Evolutionary conservation across 2,797 vertebrate genomes (phyloP).

Genomic region (Monodelphis domestica): DNA sequence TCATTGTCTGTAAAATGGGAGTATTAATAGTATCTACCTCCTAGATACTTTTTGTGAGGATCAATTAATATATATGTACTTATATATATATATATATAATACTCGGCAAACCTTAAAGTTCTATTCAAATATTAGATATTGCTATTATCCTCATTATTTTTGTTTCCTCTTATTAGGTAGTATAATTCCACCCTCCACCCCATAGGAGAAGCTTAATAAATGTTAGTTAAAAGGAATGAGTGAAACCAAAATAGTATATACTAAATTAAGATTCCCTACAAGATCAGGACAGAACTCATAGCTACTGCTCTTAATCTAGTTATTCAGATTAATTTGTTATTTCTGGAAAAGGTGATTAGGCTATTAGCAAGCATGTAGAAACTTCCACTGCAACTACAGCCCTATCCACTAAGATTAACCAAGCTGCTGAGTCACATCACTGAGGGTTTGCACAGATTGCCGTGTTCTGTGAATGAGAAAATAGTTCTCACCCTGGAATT

Average conservation of each 20-base stretch:
- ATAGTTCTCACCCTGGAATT: neutral
- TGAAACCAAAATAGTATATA: neutral
- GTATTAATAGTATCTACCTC: neutral
- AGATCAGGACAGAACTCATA: neutral
- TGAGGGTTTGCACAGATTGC: neutral
- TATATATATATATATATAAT: too few relatives aligned
- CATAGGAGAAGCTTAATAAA: neutral
- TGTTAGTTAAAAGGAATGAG: neutral
- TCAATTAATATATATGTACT: neutral
- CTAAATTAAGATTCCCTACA: neutral
- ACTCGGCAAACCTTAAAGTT: neutral
- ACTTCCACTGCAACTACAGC: neutral
- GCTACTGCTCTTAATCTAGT: neutral
- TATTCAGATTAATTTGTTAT: neutral
- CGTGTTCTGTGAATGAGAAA: neutral
- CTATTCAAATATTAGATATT: neutral
- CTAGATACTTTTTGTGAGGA: neutral
- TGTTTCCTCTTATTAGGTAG: neutral
- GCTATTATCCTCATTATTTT: neutral
- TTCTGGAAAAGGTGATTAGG: neutral
- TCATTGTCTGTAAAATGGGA: neutral
- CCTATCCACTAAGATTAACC: neutral
- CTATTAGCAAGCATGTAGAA: neutral
- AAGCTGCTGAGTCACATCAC: neutral
- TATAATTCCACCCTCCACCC: neutral